Evolutionary conservation across 2,113 vertebrate species (phyloP).

Genomic region (Platichthys flesus): DNA sequence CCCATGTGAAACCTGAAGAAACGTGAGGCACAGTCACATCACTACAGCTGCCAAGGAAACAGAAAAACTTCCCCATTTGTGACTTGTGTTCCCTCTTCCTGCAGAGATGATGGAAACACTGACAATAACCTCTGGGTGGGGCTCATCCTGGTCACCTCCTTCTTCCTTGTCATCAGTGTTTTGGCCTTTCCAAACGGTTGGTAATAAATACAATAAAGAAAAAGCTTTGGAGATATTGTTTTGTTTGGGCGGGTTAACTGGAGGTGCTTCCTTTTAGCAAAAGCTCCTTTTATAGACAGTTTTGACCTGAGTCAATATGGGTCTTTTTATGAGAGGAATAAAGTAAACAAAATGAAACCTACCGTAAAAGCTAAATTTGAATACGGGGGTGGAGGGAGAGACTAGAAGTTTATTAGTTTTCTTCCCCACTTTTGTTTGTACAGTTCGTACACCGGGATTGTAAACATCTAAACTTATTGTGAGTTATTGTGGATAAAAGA

Average conservation of each 20-base stretch:
- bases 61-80: neutral
- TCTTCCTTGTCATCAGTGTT: constrained; percentile 97
- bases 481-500: too few species aligned
- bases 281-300: too few species aligned
- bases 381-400: neutral
- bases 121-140: constrained; percentile 96
- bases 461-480: neutral
- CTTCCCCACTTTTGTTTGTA: too few species aligned
- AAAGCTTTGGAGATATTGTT: too few species aligned
- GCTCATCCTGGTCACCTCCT: constrained; percentile 93
- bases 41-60: neutral
- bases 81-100: constrained; percentile 54
- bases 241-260: neutral
- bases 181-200: constrained; percentile 98
- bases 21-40: too few species aligned
- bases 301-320: too few species aligned
- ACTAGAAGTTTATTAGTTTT: neutral
- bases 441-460: neutral
- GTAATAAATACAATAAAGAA: constrained; percentile 20
- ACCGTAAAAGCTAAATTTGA: neutral
- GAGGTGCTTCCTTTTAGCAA: too few species aligned
- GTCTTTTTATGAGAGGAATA: neutral
- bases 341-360: neutral
- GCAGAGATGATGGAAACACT: constrained; percentile 93
- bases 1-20: neutral